phyloP scores from a whole-genome alignment of 2,113 vertebrate species.

The Tichodroma muraria region DNA sequence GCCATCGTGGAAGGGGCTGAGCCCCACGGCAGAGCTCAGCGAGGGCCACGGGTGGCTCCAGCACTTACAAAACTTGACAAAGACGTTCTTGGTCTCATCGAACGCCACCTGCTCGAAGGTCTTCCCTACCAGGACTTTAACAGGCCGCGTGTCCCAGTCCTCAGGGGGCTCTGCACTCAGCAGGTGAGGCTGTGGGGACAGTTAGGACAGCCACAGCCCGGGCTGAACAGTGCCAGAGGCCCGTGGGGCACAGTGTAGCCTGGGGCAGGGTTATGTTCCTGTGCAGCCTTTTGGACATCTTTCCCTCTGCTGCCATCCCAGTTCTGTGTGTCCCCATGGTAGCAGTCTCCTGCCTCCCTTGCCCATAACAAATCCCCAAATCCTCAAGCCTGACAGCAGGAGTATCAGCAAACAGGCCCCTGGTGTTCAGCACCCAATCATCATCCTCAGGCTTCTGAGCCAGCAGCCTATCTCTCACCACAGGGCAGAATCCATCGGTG shows the following conservation, averaged over 20 bases:
- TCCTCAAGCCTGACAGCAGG: not conserved
- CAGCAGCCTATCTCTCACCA: not conserved
- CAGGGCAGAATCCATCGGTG: fast-evolving
- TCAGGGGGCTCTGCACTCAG: conserved; percentile 80
- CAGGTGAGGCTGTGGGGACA: conserved; percentile 73
- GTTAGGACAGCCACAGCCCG: not conserved
- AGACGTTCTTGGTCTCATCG: conserved; percentile 87
- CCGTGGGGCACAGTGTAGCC: not conserved
- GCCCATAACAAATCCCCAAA: not conserved
- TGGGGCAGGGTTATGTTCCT: not conserved
- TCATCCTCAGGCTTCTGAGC: not conserved
- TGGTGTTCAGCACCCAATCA: not conserved
- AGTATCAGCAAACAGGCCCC: not conserved
- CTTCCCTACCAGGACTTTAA: conserved; percentile 90
- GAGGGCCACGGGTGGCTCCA: fast-evolving
- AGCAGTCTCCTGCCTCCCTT: not conserved
- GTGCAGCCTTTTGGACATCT: not conserved
- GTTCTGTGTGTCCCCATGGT: not conserved
- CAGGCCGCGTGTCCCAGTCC: conserved; percentile 82
- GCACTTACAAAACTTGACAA: conserved; percentile 94
- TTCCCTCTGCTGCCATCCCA: not conserved
- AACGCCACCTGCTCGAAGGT: conserved; percentile 88
- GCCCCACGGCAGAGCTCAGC: fast-evolving
- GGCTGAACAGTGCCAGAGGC: not conserved
- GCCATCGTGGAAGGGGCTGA: fast-evolving